Conservation (phyloP, 2,888 invertebrate genomes). For the Tachystola acroxantha region DNA sequence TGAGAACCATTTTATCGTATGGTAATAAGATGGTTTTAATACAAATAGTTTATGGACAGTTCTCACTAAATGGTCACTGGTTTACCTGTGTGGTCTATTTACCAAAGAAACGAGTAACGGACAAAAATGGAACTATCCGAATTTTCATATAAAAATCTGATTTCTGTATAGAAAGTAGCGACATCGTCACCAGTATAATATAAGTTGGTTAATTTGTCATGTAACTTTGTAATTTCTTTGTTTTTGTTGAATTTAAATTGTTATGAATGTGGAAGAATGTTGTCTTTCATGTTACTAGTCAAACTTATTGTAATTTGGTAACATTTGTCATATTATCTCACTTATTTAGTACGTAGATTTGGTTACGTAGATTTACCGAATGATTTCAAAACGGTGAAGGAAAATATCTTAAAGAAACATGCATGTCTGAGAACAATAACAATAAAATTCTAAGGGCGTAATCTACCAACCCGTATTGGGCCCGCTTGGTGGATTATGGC, state of each 20-base stretch:
- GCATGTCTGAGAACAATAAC: too few relatives aligned
- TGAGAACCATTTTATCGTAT: conserved; percentile 39
- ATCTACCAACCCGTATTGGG: too few relatives aligned
- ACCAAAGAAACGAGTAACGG: too few relatives aligned
- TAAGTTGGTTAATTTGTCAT: neutral
- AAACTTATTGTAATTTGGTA: conserved; percentile 10
- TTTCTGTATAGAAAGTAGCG: neutral
- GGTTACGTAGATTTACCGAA: too few relatives aligned
- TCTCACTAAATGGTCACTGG: conserved; percentile 10
- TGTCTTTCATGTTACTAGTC: conserved; percentile 2
- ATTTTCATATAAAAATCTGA: neutral
- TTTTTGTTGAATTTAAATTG: conserved; percentile 18
- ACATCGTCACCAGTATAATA: neutral
- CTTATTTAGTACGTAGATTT: too few relatives aligned
- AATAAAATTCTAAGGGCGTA: too few relatives aligned
- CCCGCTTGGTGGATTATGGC: too few relatives aligned
- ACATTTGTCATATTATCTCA: neutral
- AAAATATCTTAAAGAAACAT: too few relatives aligned
- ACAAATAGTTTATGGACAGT: conserved; percentile 41
- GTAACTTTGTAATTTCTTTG: conserved; percentile 20
- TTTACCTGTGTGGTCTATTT: conserved; percentile 28
- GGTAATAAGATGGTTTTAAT: conserved; percentile 45
- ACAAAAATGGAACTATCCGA: neutral
- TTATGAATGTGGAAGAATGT: conserved; percentile 8
- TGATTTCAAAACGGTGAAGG: too few relatives aligned